Percentiles rank a stretch among this genome's conserved stretches.
Evolutionary conservation across 2,888 invertebrate genomes (phyloP).

Genomic region (Lobophora halterata): DNA sequence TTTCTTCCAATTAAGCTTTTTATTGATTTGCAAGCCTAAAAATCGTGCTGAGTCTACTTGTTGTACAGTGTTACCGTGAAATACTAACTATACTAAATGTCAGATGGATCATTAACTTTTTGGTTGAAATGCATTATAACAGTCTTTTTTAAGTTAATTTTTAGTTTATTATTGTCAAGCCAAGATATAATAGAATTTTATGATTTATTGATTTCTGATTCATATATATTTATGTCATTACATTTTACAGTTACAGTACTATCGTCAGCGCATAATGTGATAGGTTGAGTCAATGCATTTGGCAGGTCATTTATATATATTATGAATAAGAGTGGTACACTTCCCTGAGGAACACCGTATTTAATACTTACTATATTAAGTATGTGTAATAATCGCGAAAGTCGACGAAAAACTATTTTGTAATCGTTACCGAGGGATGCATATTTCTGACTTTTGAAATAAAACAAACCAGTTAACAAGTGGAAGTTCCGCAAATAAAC

Average conservation of each 20-base stretch:
- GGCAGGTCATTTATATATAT: no score
- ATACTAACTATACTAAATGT: neutral
- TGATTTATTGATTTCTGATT: slow-evolving; percentile 4
- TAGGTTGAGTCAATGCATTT: neutral
- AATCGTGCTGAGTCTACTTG: neutral
- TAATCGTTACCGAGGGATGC: no score
- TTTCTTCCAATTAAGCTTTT: neutral
- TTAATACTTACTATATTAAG: no score
- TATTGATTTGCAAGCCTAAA: neutral
- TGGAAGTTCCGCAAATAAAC: no score
- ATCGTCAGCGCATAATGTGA: neutral
- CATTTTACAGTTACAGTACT: neutral
- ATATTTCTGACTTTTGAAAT: no score
- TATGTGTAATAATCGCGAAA: no score
- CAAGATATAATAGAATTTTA: neutral
- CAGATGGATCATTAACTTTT: neutral
- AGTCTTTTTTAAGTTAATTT: neutral
- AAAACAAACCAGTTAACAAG: neutral
- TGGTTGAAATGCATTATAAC: slow-evolving; percentile 2
- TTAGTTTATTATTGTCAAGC: neutral
- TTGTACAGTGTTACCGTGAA: neutral
- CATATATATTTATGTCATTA: neutral
- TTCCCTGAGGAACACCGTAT: slow-evolving; percentile 5
- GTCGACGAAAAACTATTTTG: no score
- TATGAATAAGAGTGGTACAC: slow-evolving; percentile 4